Conservation (phyloP, 2,797 vertebrate genomes). For the Aselliscus stoliczkanus region DNA sequence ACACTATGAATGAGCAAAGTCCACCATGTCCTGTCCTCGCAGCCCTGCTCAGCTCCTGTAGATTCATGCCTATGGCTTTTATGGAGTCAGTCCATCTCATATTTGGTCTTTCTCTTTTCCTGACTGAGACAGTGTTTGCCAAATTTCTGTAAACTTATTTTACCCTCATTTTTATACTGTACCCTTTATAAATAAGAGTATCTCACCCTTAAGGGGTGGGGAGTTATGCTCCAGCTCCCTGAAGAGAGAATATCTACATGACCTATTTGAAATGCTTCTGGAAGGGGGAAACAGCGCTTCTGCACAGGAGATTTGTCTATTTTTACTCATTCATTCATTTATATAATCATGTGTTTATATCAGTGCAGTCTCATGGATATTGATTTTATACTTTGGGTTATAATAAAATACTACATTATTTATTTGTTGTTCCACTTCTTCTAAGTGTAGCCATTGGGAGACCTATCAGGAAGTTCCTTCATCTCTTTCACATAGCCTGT, state of each 20-base stretch:
- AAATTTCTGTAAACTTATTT: neutral
- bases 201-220: accelerated
- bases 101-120: neutral
- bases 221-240: neutral
- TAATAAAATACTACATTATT: neutral
- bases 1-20: neutral
- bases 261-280: neutral
- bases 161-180: neutral
- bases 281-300: neutral
- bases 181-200: neutral
- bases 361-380: no score
- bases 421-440: neutral
- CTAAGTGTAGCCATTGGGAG: neutral
- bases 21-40: neutral
- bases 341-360: neutral
- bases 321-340: neutral
- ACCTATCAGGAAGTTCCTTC: neutral
- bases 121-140: neutral
- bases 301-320: neutral
- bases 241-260: neutral
- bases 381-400: neutral
- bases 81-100: neutral
- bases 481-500: neutral
- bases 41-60: neutral
- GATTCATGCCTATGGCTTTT: neutral